Conservation (phyloP, 2,888 invertebrate genomes). For the Oscheius sp. region DNA sequence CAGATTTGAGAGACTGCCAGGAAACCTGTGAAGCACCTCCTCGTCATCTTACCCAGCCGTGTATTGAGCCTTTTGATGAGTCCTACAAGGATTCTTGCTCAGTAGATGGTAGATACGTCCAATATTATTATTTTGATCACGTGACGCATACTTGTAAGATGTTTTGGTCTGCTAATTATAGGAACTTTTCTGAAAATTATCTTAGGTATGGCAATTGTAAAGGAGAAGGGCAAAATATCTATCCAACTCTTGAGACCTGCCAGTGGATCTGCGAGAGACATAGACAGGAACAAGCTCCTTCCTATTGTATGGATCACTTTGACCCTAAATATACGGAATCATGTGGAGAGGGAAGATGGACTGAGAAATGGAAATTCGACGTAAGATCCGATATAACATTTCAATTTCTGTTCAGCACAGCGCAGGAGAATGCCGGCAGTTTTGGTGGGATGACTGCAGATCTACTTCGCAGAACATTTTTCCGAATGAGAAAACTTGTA, state of each 20-base stretch:
- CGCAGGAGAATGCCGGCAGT: constrained; percentile 58
- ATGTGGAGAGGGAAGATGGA: constrained; percentile 67
- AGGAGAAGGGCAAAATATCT: constrained; percentile 67
- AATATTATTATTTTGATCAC: constrained; percentile 68
- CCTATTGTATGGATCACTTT: constrained; percentile 64
- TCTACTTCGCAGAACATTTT: constrained; percentile 67
- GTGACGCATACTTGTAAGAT: constrained; percentile 59
- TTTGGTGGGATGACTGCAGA: constrained; percentile 70
- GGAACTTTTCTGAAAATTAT: not conserved
- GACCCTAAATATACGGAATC: constrained; percentile 64
- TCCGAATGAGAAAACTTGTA: constrained; percentile 54
- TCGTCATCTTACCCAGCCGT: constrained; percentile 54
- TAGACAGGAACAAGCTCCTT: constrained; percentile 60
- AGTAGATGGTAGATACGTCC: constrained; percentile 47
- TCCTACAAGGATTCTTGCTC: constrained; percentile 49
- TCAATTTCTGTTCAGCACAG: constrained; percentile 52
- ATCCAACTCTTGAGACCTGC: constrained; percentile 63
- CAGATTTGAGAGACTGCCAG: constrained; percentile 54
- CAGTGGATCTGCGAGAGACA: constrained; percentile 71
- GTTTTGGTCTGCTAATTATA: constrained; percentile 65
- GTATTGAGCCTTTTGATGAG: constrained; percentile 62
- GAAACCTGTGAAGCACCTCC: constrained; percentile 62
- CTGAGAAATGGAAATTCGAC: constrained; percentile 61
- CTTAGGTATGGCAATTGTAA: constrained; percentile 67
- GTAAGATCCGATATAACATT: constrained; percentile 34